phyloP scores from a whole-genome alignment of 2,113 vertebrate species.

The Gallinago paraguaiae region DNA sequence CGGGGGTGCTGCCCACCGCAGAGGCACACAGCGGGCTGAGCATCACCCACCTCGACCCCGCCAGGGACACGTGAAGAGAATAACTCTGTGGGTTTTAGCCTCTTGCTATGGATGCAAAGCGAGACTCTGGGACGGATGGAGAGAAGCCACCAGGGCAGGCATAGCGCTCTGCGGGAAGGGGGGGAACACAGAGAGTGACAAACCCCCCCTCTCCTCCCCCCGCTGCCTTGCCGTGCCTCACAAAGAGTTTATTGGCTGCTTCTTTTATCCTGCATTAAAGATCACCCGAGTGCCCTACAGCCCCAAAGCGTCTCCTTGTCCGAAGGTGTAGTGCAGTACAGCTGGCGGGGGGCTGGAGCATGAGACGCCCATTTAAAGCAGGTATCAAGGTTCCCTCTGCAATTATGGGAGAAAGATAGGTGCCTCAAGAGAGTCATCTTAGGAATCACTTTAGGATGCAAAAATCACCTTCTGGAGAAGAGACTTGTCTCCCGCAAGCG shows the following conservation, averaged over 20 bases:
- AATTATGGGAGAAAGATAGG: neutral
- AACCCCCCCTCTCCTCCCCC: neutral
- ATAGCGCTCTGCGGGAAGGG: accelerated
- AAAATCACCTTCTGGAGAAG: neutral
- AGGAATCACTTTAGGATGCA: neutral
- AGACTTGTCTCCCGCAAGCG: neutral
- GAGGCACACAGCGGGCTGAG: neutral
- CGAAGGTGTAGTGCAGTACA: neutral
- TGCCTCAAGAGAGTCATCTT: neutral
- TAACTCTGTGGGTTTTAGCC: neutral
- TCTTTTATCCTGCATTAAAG: neutral
- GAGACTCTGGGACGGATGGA: neutral
- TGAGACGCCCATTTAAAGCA: neutral
- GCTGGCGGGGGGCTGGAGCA: neutral
- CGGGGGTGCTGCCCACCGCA: neutral
- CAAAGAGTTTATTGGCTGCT: neutral
- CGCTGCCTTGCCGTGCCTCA: neutral
- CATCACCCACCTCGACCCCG: accelerated
- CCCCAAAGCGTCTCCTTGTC: neutral
- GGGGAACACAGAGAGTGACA: neutral
- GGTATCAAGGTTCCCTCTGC: neutral
- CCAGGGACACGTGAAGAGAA: neutral
- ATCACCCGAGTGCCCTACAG: neutral
- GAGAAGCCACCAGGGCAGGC: neutral
- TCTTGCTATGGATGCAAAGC: neutral